These are phyloP conservation scores for Acrobasis suavella DNA, from an alignment of 2,888 invertebrate genomes.

Conservation along the genomic window DNA sequence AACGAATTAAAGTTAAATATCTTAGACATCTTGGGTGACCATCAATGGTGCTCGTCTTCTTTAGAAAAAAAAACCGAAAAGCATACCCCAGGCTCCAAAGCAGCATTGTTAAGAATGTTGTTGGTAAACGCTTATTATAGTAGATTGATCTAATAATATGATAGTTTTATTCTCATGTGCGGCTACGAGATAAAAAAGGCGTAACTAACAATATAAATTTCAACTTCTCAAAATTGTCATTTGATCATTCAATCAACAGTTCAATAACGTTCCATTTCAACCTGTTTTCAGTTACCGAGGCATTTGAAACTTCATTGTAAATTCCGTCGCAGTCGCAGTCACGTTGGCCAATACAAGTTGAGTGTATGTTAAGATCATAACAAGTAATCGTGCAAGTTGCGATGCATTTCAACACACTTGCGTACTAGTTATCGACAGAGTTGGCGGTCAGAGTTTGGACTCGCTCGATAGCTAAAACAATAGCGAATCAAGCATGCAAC, in stretches of 20 bases:
- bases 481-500: slow-evolving; percentile 79
- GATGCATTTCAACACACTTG: slow-evolving; percentile 62
- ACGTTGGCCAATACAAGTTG: slow-evolving; percentile 62
- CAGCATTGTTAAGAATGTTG: no score
- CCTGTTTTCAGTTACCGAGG: slow-evolving; percentile 38
- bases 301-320: slow-evolving; percentile 44
- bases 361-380: slow-evolving; percentile 69
- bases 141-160: no score
- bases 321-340: slow-evolving; percentile 49
- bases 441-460: slow-evolving; percentile 69
- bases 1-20: no score
- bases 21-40: no score
- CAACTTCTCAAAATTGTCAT: no score
- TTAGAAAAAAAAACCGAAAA: no score
- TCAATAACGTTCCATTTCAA: slow-evolving; percentile 40
- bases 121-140: no score
- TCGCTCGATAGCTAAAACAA: slow-evolving; percentile 70
- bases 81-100: no score
- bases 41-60: no score
- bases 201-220: no score
- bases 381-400: slow-evolving; percentile 69
- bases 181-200: no score
- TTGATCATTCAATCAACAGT: slow-evolving; percentile 30
- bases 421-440: slow-evolving; percentile 52
- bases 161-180: no score